Evolutionary conservation across 2,797 vertebrate genomes (phyloP).

Genomic region (Sparidentex hasta): DNA sequence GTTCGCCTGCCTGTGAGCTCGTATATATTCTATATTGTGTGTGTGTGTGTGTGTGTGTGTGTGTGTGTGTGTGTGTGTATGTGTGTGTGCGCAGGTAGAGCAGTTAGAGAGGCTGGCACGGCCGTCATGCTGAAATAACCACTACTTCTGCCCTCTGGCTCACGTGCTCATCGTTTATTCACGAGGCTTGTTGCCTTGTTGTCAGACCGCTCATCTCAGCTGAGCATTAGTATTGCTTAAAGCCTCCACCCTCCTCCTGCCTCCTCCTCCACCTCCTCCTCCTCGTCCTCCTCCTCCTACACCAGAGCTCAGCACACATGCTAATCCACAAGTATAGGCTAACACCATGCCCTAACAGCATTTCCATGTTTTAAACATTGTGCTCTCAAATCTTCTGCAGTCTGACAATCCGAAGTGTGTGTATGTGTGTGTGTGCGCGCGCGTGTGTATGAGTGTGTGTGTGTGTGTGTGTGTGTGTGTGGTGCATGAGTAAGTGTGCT

Average conservation of each 20-base stretch:
- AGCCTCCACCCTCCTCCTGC: conserved; percentile 45
- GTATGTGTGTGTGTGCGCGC: background rate
- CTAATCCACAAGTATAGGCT: conserved; percentile 62
- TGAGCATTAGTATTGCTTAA: conserved; percentile 69
- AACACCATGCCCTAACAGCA: conserved; percentile 59
- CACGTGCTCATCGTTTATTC: conserved; percentile 72
- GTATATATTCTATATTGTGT: background rate
- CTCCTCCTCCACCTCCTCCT: background rate
- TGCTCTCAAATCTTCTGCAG: conserved; percentile 48
- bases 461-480: conserved; percentile 3
- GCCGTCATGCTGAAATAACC: conserved; percentile 55
- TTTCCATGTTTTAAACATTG: conserved; percentile 65
- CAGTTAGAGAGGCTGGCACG: conserved; percentile 30
- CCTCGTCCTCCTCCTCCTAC: conserved; percentile 5
- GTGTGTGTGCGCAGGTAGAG: background rate
- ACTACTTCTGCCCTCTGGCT: conserved; percentile 52
- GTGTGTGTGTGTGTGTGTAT: background rate
- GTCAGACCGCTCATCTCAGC: conserved; percentile 71
- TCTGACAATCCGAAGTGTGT: conserved; percentile 34
- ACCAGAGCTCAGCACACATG: conserved; percentile 53
- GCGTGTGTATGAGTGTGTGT: background rate
- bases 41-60: background rate
- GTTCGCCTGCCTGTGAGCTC: background rate
- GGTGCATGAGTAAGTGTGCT: conserved; percentile 20
- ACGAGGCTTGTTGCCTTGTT: conserved; percentile 64